Conservation (phyloP, 2,888 invertebrate genomes). For the Drosophila subquinaria region DNA sequence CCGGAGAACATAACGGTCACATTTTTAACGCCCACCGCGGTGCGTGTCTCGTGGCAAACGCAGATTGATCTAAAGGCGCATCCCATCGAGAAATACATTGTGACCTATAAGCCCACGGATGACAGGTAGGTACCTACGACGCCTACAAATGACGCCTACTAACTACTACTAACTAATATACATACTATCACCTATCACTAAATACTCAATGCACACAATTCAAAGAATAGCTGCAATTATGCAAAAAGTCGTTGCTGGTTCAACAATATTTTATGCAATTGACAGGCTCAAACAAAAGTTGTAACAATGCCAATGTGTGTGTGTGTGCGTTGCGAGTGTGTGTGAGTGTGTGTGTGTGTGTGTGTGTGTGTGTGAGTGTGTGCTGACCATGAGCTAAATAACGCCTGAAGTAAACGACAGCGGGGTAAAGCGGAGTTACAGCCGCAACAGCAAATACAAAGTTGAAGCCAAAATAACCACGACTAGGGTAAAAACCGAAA, state of each 20-base stretch:
- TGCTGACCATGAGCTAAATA: slow-evolving; percentile 77
- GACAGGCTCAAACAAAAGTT: slow-evolving; percentile 49
- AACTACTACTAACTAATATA: background rate
- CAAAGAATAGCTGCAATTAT: slow-evolving; percentile 53
- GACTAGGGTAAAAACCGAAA: slow-evolving; percentile 25
- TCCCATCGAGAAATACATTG: slow-evolving; percentile 94
- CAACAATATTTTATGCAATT: slow-evolving; percentile 70
- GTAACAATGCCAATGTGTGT: background rate
- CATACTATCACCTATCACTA: background rate
- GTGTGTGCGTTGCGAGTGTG: background rate
- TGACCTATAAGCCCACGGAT: slow-evolving; percentile 95
- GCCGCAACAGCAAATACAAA: slow-evolving; percentile 62
- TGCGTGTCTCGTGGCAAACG: slow-evolving; percentile 94
- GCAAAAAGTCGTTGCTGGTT: slow-evolving; percentile 45
- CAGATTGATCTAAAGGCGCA: slow-evolving; percentile 89
- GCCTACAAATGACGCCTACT: slow-evolving; percentile 14
- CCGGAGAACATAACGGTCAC: slow-evolving; percentile 96
- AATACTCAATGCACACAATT: background rate
- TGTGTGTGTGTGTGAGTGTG: slow-evolving; percentile 28
- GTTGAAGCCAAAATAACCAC: slow-evolving; percentile 76
- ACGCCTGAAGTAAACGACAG: slow-evolving; percentile 38
- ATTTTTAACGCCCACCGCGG: slow-evolving; percentile 94
- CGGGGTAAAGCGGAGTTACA: slow-evolving; percentile 1
- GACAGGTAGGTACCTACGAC: slow-evolving; percentile 90
- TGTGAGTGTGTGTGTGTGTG: slow-evolving; percentile 18